These are phyloP conservation scores for Rhynchopsitta pachyrhyncha DNA, from an alignment of 2,113 vertebrate genomes.

Conservation along the genomic window DNA sequence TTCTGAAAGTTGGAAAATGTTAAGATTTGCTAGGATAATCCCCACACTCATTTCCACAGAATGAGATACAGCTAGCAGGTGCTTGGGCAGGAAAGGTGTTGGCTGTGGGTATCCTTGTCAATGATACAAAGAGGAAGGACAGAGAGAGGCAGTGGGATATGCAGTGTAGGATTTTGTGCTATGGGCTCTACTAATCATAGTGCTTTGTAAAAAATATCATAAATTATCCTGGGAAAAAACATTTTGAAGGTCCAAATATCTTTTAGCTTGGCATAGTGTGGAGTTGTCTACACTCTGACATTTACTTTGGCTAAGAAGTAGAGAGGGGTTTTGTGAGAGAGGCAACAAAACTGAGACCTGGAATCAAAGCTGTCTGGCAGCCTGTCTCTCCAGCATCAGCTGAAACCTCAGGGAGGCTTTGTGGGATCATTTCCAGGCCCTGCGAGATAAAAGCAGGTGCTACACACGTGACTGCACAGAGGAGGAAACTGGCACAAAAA, in stretches of 20 bases:
- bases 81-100: background rate
- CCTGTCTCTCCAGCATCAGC: background rate
- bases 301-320: background rate
- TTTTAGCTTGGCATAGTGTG: background rate
- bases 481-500: background rate
- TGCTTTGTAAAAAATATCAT: background rate
- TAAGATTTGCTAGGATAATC: background rate
- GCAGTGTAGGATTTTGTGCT: background rate
- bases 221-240: background rate
- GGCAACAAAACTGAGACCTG: background rate
- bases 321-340: background rate
- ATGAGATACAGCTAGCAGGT: background rate
- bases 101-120: background rate
- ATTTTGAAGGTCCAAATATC: background rate
- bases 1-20: background rate
- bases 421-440: background rate
- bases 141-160: background rate
- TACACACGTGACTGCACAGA: background rate
- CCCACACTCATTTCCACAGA: background rate
- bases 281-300: background rate
- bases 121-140: background rate
- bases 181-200: background rate
- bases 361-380: background rate
- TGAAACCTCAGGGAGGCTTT: constrained; percentile 14
- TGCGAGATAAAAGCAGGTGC: background rate